Conservation (phyloP, 2,113 vertebrate species). For the Crocuta crocuta region DNA sequence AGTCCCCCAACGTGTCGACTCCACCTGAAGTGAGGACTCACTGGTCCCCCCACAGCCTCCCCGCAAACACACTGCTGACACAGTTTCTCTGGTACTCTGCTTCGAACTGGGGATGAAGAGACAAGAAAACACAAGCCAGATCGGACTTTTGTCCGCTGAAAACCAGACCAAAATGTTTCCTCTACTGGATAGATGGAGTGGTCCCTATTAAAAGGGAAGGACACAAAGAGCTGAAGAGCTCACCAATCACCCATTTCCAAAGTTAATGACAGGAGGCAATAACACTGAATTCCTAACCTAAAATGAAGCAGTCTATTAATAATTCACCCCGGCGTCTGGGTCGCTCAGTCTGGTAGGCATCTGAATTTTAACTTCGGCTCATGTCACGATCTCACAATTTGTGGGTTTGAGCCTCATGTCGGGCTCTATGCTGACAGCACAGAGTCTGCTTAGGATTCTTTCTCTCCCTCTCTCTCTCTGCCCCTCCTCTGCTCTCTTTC, state of each 20-base stretch:
- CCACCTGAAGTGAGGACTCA: slow-evolving; percentile 49
- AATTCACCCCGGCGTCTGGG: too few species aligned
- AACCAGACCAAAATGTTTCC: slow-evolving; percentile 21
- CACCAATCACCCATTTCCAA: background rate
- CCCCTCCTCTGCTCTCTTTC: too few species aligned
- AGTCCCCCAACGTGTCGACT: background rate
- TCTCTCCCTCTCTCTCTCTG: too few species aligned
- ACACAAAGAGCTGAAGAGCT: background rate
- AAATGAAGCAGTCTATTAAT: background rate
- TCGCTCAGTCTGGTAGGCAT: too few species aligned
- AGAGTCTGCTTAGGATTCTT: too few species aligned
- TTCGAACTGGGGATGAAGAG: background rate
- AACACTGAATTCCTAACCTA: background rate
- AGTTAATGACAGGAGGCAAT: background rate
- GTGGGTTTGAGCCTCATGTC: too few species aligned
- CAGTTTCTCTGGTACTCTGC: background rate
- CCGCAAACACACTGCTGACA: background rate
- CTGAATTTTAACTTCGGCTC: too few species aligned
- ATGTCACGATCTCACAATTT: too few species aligned
- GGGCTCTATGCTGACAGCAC: too few species aligned
- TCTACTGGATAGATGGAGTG: slow-evolving; percentile 12
- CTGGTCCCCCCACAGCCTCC: background rate
- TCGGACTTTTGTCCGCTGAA: slow-evolving; percentile 27
- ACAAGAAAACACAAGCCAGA: background rate
- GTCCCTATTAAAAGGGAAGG: background rate